A percentile compares a stretch with the other conserved stretches of the same genome.
Conservation (phyloP, 2,113 vertebrate genomes). For the Oncorhynchus kisutch region DNA sequence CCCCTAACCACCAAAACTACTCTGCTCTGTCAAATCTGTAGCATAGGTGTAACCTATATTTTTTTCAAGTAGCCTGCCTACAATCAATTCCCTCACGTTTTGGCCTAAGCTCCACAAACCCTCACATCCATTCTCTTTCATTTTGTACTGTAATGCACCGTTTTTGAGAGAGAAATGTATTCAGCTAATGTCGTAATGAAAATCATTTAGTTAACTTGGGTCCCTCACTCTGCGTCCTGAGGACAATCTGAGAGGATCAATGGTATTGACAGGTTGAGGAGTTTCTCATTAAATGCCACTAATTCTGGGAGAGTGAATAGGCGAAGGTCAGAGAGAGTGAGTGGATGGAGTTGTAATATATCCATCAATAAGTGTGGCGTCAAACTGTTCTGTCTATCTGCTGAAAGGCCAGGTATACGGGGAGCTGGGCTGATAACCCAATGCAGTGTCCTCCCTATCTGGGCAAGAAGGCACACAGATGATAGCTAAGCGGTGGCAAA, state of each 20-base stretch:
- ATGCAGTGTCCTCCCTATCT: background rate
- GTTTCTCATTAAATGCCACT: constrained; percentile 65
- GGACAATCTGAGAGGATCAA: constrained; percentile 70
- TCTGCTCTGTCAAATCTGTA: no score
- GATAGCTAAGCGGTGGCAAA: constrained; percentile 10
- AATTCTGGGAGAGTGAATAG: constrained; percentile 68
- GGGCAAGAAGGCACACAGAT: background rate
- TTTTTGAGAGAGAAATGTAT: constrained; percentile 59
- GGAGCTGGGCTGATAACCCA: constrained; percentile 15
- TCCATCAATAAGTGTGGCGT: constrained; percentile 64
- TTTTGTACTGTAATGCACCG: constrained; percentile 55
- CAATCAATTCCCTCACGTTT: constrained; percentile 33
- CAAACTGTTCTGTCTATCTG: constrained; percentile 52
- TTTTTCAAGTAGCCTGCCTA: background rate
- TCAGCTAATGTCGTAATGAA: constrained; percentile 74
- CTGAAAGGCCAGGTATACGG: constrained; percentile 41
- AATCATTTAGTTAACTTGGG: constrained; percentile 72
- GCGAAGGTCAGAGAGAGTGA: constrained; percentile 66
- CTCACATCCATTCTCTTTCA: constrained; percentile 56
- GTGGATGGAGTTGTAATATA: constrained; percentile 66
- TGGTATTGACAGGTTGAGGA: constrained; percentile 71
- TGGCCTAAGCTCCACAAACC: constrained; percentile 42
- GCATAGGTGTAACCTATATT: background rate
- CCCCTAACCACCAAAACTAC: no score
- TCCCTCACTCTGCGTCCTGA: constrained; percentile 61